Percentiles rank a stretch among this genome's conserved stretches.
Conservation (phyloP, 2,888 invertebrate genomes). For the Dolichopus griseipennis region DNA sequence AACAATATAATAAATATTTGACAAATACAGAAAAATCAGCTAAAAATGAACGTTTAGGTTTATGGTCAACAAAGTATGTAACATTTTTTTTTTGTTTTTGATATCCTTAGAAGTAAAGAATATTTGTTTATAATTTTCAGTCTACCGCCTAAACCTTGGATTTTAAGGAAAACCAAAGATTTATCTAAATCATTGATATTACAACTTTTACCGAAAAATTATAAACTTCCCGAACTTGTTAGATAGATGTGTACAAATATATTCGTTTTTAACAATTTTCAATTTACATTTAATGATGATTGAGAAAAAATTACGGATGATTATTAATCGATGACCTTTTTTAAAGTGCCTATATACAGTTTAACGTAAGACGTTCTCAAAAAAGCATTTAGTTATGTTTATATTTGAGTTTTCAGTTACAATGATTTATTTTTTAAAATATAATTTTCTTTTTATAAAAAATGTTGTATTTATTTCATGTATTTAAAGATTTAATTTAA, state of each 20-base stretch:
- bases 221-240: slow-evolving; percentile 37
- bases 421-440: too few species aligned
- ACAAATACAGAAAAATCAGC: slow-evolving; percentile 30
- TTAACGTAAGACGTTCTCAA: background rate
- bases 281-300: too few species aligned
- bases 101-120: background rate
- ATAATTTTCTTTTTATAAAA: too few species aligned
- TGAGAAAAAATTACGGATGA: too few species aligned
- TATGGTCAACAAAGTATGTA: slow-evolving; percentile 24
- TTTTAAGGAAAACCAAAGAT: slow-evolving; percentile 18
- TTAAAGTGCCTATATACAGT: background rate
- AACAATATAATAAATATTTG: slow-evolving; percentile 36
- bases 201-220: slow-evolving; percentile 26
- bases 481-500: too few species aligned
- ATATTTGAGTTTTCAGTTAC: too few species aligned
- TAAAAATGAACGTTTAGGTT: slow-evolving; percentile 21
- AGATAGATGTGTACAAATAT: slow-evolving; percentile 21
- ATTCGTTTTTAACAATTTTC: too few species aligned
- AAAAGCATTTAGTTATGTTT: background rate
- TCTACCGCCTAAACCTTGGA: slow-evolving; percentile 26
- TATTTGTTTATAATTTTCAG: slow-evolving; percentile 18
- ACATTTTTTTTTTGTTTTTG: too few species aligned
- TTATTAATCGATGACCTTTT: too few species aligned
- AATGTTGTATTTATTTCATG: too few species aligned
- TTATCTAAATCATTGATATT: slow-evolving; percentile 20